These are phyloP conservation scores for Carassius carassius DNA, from an alignment of 2,113 vertebrate species.

Conservation along the genomic window DNA sequence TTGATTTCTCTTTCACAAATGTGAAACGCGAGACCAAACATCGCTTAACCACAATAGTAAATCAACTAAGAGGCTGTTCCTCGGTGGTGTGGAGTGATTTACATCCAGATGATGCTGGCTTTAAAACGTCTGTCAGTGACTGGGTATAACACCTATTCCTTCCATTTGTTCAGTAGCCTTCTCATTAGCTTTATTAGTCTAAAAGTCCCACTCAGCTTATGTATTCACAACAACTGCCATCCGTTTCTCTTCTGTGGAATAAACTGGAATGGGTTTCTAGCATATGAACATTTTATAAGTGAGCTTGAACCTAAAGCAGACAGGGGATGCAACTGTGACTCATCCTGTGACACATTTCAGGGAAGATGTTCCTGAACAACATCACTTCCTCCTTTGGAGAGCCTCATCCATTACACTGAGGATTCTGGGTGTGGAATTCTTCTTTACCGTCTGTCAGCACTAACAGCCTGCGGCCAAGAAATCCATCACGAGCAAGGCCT, in stretches of 20 bases:
- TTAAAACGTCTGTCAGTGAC: too few species aligned
- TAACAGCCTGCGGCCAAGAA: conserved; percentile 19
- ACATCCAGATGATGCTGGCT: too few species aligned
- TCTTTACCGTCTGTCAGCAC: conserved; percentile 20
- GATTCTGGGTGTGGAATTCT: conserved; percentile 24
- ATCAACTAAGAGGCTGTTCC: conserved; percentile 37
- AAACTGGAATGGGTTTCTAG: conserved; percentile 5
- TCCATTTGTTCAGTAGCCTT: not conserved
- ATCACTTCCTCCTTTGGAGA: not conserved
- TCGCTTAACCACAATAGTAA: conserved; percentile 57
- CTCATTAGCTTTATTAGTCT: not conserved
- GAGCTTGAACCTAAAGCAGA: not conserved
- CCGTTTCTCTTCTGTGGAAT: not conserved
- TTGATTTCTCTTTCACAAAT: conserved; percentile 63
- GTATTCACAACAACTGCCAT: not conserved
- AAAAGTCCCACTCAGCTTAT: not conserved
- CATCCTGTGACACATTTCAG: conserved; percentile 24
- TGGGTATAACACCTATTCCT: not conserved
- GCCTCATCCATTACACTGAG: conserved; percentile 11
- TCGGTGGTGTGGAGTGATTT: conserved; percentile 6
- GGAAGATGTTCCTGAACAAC: conserved; percentile 11
- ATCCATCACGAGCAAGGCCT: conserved; percentile 25
- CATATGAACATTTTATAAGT: not conserved
- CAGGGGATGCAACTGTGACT: conserved; percentile 7
- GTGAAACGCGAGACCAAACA: conserved; percentile 65